Evolutionary conservation across 2,888 invertebrate species (phyloP).

Genomic region (Diplolepis rosae): DNA sequence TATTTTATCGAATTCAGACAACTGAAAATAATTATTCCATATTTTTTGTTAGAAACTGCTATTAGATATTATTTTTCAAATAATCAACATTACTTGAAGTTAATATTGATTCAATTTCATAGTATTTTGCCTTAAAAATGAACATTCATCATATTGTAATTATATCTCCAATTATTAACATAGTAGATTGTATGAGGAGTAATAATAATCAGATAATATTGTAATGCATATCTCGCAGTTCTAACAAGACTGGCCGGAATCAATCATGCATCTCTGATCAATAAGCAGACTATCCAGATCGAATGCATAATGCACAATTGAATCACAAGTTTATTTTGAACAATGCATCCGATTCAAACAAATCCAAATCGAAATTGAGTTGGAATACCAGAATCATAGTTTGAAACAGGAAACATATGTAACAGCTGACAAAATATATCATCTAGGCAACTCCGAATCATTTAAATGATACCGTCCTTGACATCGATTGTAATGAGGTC

Average conservation of each 20-base stretch:
- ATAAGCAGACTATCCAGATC: constrained; percentile 1
- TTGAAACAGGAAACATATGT: constrained; percentile 19
- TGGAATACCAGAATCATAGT: not conserved
- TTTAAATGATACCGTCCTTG: not conserved
- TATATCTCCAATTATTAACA: not conserved
- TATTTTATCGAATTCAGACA: too few relatives aligned
- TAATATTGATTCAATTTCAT: not conserved
- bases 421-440: not conserved
- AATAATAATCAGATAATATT: not conserved
- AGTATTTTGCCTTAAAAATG: not conserved
- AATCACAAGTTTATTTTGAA: constrained; percentile 2
- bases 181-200: not conserved
- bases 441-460: not conserved
- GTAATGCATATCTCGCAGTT: not conserved
- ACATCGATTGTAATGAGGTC: constrained; percentile 14
- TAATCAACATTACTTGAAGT: too few relatives aligned
- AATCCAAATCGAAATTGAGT: not conserved
- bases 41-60: too few relatives aligned
- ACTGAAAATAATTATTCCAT: too few relatives aligned
- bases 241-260: not conserved
- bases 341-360: not conserved
- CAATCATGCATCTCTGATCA: not conserved
- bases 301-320: constrained; percentile 3
- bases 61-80: too few relatives aligned
- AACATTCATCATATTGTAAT: too few relatives aligned